phyloP scores from a whole-genome alignment of 2,113 vertebrate genomes.

The Hippocampus barbouri region DNA sequence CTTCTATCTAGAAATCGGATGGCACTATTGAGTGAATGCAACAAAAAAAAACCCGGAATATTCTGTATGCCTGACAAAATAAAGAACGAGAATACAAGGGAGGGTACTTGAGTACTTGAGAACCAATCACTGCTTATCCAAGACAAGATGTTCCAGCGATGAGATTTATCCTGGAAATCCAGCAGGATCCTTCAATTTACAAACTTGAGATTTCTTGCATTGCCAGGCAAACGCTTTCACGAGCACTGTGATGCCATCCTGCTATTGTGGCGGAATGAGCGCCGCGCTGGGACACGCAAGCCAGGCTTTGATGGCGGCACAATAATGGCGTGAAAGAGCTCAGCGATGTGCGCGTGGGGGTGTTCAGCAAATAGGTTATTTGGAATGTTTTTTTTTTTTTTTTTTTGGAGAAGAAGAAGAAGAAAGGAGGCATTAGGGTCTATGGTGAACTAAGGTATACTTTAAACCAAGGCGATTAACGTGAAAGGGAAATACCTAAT shows the following conservation, averaged over 20 bases:
- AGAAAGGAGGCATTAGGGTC: constrained; percentile 74
- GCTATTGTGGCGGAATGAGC: constrained; percentile 67
- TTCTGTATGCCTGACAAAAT: constrained; percentile 28
- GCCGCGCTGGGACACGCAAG: constrained; percentile 58
- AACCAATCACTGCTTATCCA: constrained; percentile 26
- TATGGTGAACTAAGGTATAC: constrained; percentile 64
- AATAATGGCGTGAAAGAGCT: constrained; percentile 64
- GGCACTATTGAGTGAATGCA: constrained; percentile 46
- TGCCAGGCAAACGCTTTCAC: constrained; percentile 74
- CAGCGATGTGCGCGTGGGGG: constrained; percentile 68
- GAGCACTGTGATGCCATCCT: constrained; percentile 64
- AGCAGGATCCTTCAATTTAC: constrained; percentile 66
- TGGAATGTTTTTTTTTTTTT: constrained; percentile 52
- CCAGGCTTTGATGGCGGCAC: constrained; percentile 65
- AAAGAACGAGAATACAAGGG: constrained; percentile 22
- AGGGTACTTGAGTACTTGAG: constrained; percentile 32
- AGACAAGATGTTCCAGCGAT: constrained; percentile 29
- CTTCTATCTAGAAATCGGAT: constrained; percentile 53
- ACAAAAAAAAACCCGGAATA: constrained; percentile 13
- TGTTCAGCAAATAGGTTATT: constrained; percentile 77
- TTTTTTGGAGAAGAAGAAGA: constrained; percentile 32
- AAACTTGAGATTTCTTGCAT: constrained; percentile 69
- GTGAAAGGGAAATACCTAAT: constrained; percentile 74
- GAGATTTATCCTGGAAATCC: constrained; percentile 67
- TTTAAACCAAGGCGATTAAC: constrained; percentile 75